Base-by-base conservation (phyloP, 2,113 vertebrate genomes). In the Pongo pygmaeus region DNA sequence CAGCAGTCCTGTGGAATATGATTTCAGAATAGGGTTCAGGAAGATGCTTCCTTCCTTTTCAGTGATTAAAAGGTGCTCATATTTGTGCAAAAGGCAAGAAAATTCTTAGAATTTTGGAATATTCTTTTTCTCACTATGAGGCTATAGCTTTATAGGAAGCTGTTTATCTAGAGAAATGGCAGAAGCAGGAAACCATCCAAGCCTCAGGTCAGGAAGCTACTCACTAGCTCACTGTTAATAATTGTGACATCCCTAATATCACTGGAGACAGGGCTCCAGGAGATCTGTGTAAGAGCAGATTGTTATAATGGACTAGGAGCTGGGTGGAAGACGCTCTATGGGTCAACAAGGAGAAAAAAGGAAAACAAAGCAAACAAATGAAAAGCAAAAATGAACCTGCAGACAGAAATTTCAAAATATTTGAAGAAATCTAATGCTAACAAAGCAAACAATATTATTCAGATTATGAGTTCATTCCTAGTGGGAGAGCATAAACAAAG, bases 401-500 rank as follows among this genome's bases (percentile, higher is more conserved):
- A 94, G 89, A 88, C 52, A 92, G 79, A 93, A 69, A 84, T 64
- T 89, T 20, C 23, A 93, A 88, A 88, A 78, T 85, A 88, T 2
- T 81, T 88, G 38, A 97, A 91, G 77, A 92, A 94, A 85, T 78
- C 23, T 50, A 74, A 79, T 74, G 35, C n/a, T 86, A n/a, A 91
- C 72, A 91, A 75, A 95, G n/a, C 70, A 74, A 72, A 59, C 22
- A 88, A 0, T 46, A 77, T 72, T 38, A 38, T 96, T 90, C 61
- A 90, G 50, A 89, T 59, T 61, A 77, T 91, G 43, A 96, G 59
- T 72, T 72, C 38, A 72, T 59, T 95, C 38, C 38, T 84, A 91
- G 20, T 4, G 16, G 46, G 94, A 94, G 40, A 91, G 5, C 50
- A 67, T 40, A 91, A 97, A 69, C 20, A 89, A 92, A 86, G 40